Evolutionary conservation across 2,113 vertebrate species (phyloP), one percentile per base, ranked within the genome.

Genomic region (Rhabdomys dilectus): DNA sequence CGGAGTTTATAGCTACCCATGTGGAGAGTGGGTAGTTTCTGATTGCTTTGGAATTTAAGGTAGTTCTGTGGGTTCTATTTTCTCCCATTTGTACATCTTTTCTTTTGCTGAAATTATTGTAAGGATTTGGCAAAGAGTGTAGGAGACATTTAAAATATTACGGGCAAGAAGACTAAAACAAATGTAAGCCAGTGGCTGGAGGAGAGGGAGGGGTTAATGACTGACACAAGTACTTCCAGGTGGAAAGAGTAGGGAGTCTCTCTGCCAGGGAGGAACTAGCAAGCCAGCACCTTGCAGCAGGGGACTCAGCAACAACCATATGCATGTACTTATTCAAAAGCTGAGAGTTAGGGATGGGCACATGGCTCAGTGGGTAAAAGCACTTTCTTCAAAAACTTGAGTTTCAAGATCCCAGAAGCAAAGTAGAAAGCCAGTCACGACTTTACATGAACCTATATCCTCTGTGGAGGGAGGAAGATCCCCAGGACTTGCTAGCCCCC

Each of bases 21-120:
- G 91, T n/a, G 72, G 97, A 95, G 96, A 97, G 94, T 82, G 39
- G 87, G 51, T 92, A 62, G 84, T 95, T 94, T 68, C 45, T 92
- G 86, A 96, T 88, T 77, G 91, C 88, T 78, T 64, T 93, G 88
- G 93, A 95, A 75, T 97, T 97, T 97, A 95, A 97, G 96, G 96
- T 95, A 66, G 91, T 66, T 98, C 95, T 85, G 64, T 66, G 64
- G 90, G 82, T 97, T 97, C 89, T 53, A 45, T 78, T 93, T 78
- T 94, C 66, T 66, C 75, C 75, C 19, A 56, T 19, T 39, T 75
- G 68, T 53, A 34, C 58, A 93, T 90, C 39, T 95, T 94, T 87
- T 82, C 62, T 72, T 84, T 82, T 94, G 36, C 84, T 87, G 53
- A n/a, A 66, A 56, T 91, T 62, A 88, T 93, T 82, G 53, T 76